Evolutionary conservation across 2,113 vertebrate species (phyloP).

Genomic region (Dryoscopus gambensis): DNA sequence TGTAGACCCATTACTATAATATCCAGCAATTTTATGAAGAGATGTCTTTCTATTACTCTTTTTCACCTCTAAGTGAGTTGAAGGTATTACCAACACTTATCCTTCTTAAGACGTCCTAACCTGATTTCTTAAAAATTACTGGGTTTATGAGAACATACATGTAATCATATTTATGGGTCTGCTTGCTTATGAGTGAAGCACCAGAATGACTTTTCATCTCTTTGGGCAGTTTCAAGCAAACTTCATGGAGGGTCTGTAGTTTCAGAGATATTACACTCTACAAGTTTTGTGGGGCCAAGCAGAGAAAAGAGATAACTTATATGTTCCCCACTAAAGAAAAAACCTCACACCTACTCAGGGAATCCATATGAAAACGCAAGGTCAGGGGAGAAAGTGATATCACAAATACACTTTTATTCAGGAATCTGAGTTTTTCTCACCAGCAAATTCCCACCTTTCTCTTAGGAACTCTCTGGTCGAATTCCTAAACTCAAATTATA

Average conservation of each 20-base stretch:
- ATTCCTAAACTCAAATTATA: background rate
- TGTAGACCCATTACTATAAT: background rate
- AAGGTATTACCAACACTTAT: background rate
- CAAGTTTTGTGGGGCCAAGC: background rate
- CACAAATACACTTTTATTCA: background rate
- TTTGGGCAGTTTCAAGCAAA: background rate
- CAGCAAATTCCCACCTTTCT: background rate
- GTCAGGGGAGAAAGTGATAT: background rate
- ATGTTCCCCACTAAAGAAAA: background rate
- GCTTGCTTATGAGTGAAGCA: background rate
- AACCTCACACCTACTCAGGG: background rate
- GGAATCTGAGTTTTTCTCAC: background rate
- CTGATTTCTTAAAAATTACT: background rate
- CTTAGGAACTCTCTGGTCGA: background rate
- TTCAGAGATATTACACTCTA: background rate
- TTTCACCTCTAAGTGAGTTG: background rate
- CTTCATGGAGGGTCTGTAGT: background rate
- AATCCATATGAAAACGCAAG: background rate
- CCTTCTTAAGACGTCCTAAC: background rate
- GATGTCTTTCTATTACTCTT: background rate
- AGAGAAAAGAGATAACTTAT: background rate
- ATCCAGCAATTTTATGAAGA: background rate
- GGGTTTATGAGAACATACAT: background rate
- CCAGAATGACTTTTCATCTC: background rate
- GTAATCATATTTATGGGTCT: background rate